Conservation (phyloP, 1,140 invertebrate genomes). For the Microvelia longipes region DNA sequence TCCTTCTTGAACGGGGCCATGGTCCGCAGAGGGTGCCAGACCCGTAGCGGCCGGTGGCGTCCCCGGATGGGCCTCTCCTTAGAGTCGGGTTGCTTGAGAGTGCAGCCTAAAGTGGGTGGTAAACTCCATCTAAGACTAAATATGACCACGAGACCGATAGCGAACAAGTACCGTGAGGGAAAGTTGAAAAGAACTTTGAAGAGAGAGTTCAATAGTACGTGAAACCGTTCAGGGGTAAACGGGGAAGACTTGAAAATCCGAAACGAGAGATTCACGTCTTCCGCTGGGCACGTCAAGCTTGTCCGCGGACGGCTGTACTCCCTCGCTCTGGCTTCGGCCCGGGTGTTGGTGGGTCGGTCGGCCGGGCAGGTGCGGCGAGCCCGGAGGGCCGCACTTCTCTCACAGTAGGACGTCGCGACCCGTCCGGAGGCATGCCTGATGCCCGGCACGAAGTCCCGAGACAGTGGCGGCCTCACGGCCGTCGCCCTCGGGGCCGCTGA, state of each 20-base stretch:
- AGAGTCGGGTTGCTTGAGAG: conserved; percentile 72
- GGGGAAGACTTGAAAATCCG: conserved; percentile 30
- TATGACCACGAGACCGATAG: conserved; percentile 69
- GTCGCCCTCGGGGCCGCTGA: neutral
- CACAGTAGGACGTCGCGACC: conserved; percentile 31
- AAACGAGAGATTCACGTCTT: neutral
- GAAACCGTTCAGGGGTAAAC: conserved; percentile 59
- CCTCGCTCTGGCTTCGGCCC: conserved; percentile 20
- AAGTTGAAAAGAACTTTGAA: conserved; percentile 82
- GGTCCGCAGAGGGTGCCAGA: conserved; percentile 53
- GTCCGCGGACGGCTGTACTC: neutral
- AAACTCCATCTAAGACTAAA: conserved; percentile 78
- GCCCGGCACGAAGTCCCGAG: conserved; percentile 2
- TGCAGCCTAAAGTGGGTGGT: conserved; percentile 70
- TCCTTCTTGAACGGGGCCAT: conserved; percentile 49
- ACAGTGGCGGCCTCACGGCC: neutral
- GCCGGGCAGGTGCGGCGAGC: neutral
- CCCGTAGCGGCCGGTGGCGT: conserved; percentile 39
- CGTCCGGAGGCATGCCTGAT: conserved; percentile 29
- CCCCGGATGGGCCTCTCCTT: conserved; percentile 39
- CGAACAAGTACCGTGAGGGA: conserved; percentile 81
- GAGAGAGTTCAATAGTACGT: conserved; percentile 75
- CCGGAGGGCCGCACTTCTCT: conserved; percentile 11
- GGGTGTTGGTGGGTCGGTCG: neutral
- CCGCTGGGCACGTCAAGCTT: neutral